Base-by-base conservation (phyloP, 2,113 vertebrate genomes). In the Laticauda laticaudata region DNA sequence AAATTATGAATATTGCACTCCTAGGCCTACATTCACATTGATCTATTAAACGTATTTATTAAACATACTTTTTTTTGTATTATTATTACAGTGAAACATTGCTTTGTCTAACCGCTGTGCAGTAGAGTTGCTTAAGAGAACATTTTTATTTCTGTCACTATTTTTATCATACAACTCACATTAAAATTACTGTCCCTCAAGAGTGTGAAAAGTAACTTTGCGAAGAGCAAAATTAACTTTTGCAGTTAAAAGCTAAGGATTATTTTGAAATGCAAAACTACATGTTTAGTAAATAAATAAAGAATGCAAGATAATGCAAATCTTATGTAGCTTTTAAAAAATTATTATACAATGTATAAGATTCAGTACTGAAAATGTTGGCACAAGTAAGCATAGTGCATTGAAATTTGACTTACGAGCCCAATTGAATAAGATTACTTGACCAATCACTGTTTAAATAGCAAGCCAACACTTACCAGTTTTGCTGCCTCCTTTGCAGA, bases 201-300 rank as follows among this genome's bases (percentile, higher is more conserved):
- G 92, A 93, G 92, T 85, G 56, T 96, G 94, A 96, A 96, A 95
- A 94, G 93, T 95, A 93, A 39, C 94, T 96, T 96, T 96, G 95
- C 92, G 95, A 96, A 96, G 88, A 96, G 96, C 94, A 95, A 96
- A 89, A 96, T 94, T 93, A 91, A 86, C 91, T 54, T 90, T 95
- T 93, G 93, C 90, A 91, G 34, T 91, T 39, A 91, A 94, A 93
- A 91, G 94, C 86, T 92, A 94, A 24, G 18, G 89, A 86, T 0
- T 0, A 86, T 94, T 92, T 95, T 95, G 95, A 95, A 94, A 94
- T 94, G 53, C 69, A 94, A 95, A 96, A 95, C 88, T 93, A 95
- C 96, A 91, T 1, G 89, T 94, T 97, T 96, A 96, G 95, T 61
- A 87, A 55, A 93, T 61, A 89, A 64, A 93, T 91, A 91, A 94